Base-by-base conservation (phyloP, 2,113 vertebrate species). In the Pseudopodoces humilis region DNA sequence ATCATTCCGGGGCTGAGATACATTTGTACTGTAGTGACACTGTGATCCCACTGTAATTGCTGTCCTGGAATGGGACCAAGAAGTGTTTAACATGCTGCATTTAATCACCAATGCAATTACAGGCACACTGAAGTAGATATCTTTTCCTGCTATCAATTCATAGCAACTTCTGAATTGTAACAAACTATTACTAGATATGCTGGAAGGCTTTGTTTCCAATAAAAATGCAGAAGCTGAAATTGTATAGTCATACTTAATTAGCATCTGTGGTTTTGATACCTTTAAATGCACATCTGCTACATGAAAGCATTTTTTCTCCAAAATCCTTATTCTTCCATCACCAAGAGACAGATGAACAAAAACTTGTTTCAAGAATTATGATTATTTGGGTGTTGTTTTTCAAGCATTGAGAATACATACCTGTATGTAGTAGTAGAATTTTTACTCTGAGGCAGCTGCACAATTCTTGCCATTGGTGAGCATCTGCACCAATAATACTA, bases 71-170 rank as follows among this genome's bases (percentile, higher is more conserved):
- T 90, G 88, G 39, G 58, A 92, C 94, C 84, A 95, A 90, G 92
- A 90, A 88, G 88, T 62, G 9, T 97, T 97, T 95, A 94, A 88
- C 75, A 30, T 93, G 85, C 90, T 96, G 86, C n/a, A 33, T 93
- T 97, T 98, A 96, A 95, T 97, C 95, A 92, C 88, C 74, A 90
- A 4, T 95, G 91, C 91, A 95, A 94, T 98, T 97, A 93, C 13
- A 93, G 53, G 91, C 62, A 74, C 50, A 77, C 76, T 95, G 96
- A 95, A 97, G 95, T 86, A 96, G 88, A 77, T 95, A 17, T 5
- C 56, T 97, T 97, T 95, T 96, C 94, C 86, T 97, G 75, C 85
- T 95, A 83, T 65, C 80, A 91, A 96, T 92, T 93, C 92, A 78
- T 52, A 96, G 95, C 80, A 94, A 90, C 85, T 97, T 95, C 63